Base-by-base conservation (phyloP, 2,888 invertebrate genomes). In the Agrypnus murinus region DNA sequence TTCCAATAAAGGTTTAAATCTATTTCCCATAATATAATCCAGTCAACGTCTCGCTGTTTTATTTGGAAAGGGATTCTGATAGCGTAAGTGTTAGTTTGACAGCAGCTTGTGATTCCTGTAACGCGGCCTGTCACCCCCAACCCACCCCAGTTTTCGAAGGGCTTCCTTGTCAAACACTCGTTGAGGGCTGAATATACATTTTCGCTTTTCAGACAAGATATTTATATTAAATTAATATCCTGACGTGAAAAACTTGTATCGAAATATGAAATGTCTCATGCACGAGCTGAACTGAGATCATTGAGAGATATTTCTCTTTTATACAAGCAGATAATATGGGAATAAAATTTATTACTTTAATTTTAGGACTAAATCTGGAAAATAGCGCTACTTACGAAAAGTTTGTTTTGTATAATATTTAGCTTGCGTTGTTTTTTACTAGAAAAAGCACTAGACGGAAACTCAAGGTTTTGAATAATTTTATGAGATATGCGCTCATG, bases 191-290 rank as follows among this genome's bases (percentile, higher is more conserved):
- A 45, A 57, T 55, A 64, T 65, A 65, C 59, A 70, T 60, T 65
- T 31, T 43, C 43, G 50, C 58, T 48, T 69, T 43, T 66, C 50
- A 55, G 34, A 25, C 62, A 14, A 45, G 43, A 53, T 55, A 62
- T 65, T 65, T 65, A 50, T 71, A 71, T 70, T 70, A 65, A 65
- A 70, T 70, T 58, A 65, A 65, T 65, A 70, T 70, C 50, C 36
- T 59, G 63, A 34, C 55, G 25, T 36, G 36, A 55, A 50, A 38
- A 55, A 62, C 50, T 32, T 36, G 36, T 55, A 55, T 55, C n/a
- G 36, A 19, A 53, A 48, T 48, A 48, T 48, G 25, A 50, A 50
- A 50, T 25, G 12, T 31, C 50, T 25, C 15, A 12, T 8, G 36
- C n/a, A 36, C 36, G 8, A 8, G n/a, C 36, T 10, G 43, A 14